These are phyloP conservation scores for Drosophila mayri DNA, from an alignment of 1,140 invertebrate genomes.

Conservation along the genomic window DNA sequence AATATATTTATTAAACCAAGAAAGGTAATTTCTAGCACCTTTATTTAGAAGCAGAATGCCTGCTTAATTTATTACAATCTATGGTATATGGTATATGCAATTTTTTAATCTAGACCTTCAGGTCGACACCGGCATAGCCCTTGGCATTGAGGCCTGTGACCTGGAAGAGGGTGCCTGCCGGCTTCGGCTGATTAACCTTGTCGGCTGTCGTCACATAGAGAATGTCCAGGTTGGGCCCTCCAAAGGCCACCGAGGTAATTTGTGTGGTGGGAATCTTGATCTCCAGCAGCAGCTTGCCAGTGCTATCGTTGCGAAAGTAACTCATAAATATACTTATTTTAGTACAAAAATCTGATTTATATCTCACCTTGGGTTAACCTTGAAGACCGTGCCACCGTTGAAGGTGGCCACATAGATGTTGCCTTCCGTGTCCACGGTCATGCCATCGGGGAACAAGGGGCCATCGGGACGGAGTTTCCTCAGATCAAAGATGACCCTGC, in stretches of 20 bases:
- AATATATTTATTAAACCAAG: no score
- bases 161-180: constrained; percentile 90
- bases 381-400: constrained; percentile 85
- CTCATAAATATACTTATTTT: neutral
- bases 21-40: neutral
- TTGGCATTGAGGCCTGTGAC: constrained; percentile 88
- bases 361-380: constrained; percentile 75
- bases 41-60: neutral
- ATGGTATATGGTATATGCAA: constrained; percentile 12
- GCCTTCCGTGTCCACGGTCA: constrained; percentile 91
- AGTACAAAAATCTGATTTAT: neutral
- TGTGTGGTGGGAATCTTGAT: constrained; percentile 87
- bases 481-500: constrained; percentile 86
- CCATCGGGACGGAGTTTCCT: constrained; percentile 85
- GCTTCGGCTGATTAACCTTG: constrained; percentile 86
- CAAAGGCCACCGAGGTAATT: constrained; percentile 92
- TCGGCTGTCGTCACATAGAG: constrained; percentile 91
- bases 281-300: constrained; percentile 69
- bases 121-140: constrained; percentile 84
- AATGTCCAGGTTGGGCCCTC: constrained; percentile 90
- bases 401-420: constrained; percentile 91
- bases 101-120: constrained; percentile 55
- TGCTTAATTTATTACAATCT: constrained; percentile 8
- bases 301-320: constrained; percentile 32
- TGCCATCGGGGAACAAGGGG: constrained; percentile 87